These are phyloP conservation scores for Pyxicephalus adspersus DNA, from an alignment of 2,113 vertebrate species.

Conservation along the genomic window DNA sequence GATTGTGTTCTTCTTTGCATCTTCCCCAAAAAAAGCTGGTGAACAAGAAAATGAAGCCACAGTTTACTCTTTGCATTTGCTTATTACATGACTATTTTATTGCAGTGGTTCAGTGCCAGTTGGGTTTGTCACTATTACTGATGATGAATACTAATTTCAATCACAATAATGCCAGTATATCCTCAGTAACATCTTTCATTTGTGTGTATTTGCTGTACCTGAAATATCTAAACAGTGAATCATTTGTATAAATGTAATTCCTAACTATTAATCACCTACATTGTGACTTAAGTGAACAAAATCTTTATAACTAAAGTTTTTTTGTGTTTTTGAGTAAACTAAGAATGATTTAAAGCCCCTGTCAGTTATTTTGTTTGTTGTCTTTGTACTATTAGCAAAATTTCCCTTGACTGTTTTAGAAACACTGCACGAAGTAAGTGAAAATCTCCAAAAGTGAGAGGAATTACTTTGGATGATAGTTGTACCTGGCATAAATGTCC, in stretches of 20 bases:
- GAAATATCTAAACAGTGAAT: not conserved
- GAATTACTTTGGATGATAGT: too few species aligned
- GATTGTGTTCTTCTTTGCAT: slow-evolving; percentile 55
- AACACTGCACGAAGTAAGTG: too few species aligned
- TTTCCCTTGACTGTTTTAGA: too few species aligned
- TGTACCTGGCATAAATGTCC: too few species aligned
- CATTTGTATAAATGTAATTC: not conserved
- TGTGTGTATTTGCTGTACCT: not conserved
- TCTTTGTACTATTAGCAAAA: too few species aligned
- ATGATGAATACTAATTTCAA: slow-evolving; percentile 1
- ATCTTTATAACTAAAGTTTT: too few species aligned
- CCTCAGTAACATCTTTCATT: not conserved
- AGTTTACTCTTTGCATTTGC: not conserved
- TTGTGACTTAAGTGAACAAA: too few species aligned
- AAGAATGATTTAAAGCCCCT: too few species aligned
- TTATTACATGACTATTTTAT: slow-evolving; percentile 15
- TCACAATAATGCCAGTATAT: too few species aligned
- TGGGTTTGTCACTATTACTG: not conserved
- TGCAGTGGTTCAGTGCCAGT: not conserved
- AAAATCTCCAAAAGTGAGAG: too few species aligned
- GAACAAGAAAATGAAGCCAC: not conserved
- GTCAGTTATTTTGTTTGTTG: too few species aligned
- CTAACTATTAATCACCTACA: not conserved
- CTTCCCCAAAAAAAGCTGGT: slow-evolving; percentile 23
- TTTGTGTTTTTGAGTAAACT: too few species aligned